These are phyloP conservation scores for Megathymus violae DNA, from an alignment of 1,140 invertebrate genomes.

Conservation along the genomic window DNA sequence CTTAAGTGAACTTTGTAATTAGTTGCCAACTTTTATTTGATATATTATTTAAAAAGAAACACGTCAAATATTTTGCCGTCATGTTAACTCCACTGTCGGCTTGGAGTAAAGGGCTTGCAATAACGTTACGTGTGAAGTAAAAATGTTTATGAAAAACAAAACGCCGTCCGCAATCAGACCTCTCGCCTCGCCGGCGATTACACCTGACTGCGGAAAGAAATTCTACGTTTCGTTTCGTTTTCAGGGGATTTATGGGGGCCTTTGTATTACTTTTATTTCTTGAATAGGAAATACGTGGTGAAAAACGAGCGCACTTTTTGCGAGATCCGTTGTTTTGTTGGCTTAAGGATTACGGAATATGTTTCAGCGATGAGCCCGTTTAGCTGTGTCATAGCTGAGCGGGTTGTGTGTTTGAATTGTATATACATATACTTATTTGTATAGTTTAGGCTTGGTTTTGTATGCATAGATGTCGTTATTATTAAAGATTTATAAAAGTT, in stretches of 20 bases:
- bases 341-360: constrained; percentile 20
- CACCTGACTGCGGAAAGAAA: constrained; percentile 19
- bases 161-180: constrained; percentile 16
- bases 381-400: constrained; percentile 1
- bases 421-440: too few species aligned
- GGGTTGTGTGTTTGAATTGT: too few species aligned
- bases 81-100: background rate
- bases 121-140: background rate
- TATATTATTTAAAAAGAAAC: too few species aligned
- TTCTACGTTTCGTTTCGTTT: constrained; percentile 36
- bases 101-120: background rate
- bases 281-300: constrained; percentile 42
- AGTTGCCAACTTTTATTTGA: too few species aligned
- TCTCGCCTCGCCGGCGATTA: constrained; percentile 13
- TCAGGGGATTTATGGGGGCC: constrained; percentile 36
- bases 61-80: background rate
- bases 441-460: background rate
- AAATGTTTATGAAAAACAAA: constrained; percentile 12
- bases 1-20: too few species aligned
- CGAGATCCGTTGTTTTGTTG: constrained; percentile 41
- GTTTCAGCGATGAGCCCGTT: constrained; percentile 19
- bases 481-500: too few species aligned
- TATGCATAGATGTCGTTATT: too few species aligned
- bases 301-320: constrained; percentile 46
- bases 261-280: constrained; percentile 38